Base-by-base conservation (phyloP, 2,113 vertebrate genomes). In the Gallinago paraguaiae region DNA sequence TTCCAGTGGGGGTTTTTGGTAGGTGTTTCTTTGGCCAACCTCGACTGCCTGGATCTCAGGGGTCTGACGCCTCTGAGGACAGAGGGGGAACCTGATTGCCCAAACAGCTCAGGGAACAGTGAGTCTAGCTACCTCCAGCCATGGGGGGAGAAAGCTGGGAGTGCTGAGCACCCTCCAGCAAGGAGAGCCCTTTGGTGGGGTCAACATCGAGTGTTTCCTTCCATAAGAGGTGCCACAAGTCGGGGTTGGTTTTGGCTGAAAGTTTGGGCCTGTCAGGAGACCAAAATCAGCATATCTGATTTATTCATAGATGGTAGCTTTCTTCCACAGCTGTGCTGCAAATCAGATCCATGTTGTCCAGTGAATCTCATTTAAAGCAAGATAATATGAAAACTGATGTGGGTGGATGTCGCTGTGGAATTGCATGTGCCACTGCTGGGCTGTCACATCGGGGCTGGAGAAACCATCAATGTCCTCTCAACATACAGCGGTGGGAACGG, bases 221-320 rank as follows among this genome's bases (percentile, higher is more conserved):
- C 76, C 3, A 2, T 13, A 39, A 63, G 78, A 56, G 81, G 45
- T n/a, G n/a, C 43, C 35, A 6, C 1, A 0, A 45, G 43, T 9
- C 39, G 14, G 41, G 50, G 45, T 81, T 45, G 11, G n/a, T 60
- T 50, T 57, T 50, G 33, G 39, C 51, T 27, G 33, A 14, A 56
- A 37, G 35, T 80, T 17, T 35, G 61, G 91, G 70, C 46, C 65
- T 82, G 59, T 54, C 74, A 74, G 79, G 65, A 93, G 61, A 17
- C 57, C 77, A 77, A 70, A 54, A 69, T 70, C 45, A 80, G 80
- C 56, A 43, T 69, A 74, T 60, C 86, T 41, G 48, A 64, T 94
- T 96, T 96, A 96, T 91, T 93, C 86, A 82, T 39, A 77, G 86
- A 24, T 6, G 17, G 88, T 35, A 78, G 78, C 82, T 88, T 95